Conservation (phyloP, 2,797 vertebrate genomes). For the Myioborus melanocephalus region DNA sequence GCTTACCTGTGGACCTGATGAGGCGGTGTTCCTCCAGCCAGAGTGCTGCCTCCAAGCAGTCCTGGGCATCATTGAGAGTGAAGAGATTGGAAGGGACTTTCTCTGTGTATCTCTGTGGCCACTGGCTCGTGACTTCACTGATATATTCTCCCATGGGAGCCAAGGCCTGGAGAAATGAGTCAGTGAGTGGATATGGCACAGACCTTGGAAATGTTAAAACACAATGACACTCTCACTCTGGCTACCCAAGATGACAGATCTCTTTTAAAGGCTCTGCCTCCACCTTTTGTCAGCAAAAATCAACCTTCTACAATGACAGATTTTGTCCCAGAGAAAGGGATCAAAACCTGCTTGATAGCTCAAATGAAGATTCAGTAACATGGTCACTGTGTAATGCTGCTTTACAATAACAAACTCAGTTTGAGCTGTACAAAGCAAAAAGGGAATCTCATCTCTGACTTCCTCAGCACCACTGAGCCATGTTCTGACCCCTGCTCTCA, state of each 20-base stretch:
- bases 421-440: background rate
- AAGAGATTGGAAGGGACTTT: slow-evolving; percentile 85
- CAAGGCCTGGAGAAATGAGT: slow-evolving; percentile 70
- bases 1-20: slow-evolving; percentile 76
- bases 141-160: slow-evolving; percentile 74
- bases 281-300: background rate
- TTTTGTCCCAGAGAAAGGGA: background rate
- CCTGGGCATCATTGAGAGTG: slow-evolving; percentile 80
- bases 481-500: background rate
- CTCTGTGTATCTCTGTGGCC: slow-evolving; percentile 43
- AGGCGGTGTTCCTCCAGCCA: slow-evolving; percentile 83
- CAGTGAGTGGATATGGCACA: background rate
- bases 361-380: background rate
- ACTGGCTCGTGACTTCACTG: slow-evolving; percentile 30
- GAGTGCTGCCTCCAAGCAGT: slow-evolving; percentile 73
- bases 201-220: background rate
- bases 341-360: background rate
- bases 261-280: background rate
- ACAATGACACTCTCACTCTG: background rate
- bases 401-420: background rate
- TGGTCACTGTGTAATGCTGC: background rate
- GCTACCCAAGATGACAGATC: background rate
- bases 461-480: background rate
- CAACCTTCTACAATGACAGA: background rate
- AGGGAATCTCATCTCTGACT: background rate